Conservation (phyloP, 2,888 invertebrate species). For the Thereva nobilitata region DNA sequence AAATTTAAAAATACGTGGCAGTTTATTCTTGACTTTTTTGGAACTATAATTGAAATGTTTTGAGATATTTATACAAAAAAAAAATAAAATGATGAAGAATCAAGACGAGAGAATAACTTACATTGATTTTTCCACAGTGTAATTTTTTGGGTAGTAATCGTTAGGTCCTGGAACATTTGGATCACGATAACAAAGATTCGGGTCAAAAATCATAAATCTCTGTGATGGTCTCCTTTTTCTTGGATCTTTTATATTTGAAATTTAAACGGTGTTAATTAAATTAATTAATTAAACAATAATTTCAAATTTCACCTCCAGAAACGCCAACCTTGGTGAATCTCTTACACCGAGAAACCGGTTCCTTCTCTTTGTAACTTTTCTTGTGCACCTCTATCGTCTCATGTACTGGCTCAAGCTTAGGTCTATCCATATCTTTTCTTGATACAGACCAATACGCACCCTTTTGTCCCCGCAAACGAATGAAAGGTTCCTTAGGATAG, state of each 20-base stretch:
- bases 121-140: neutral
- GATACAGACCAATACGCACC: no score
- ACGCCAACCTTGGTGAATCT: no score
- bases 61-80: neutral
- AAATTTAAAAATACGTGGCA: constrained; percentile 16
- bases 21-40: constrained; percentile 1
- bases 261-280: no score
- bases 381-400: no score
- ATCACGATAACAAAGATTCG: constrained; percentile 59
- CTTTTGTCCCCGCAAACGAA: no score
- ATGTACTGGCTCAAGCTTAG: no score
- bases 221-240: constrained; percentile 51
- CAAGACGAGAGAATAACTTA: neutral
- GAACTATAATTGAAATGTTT: neutral
- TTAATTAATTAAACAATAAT: no score
- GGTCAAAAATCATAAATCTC: constrained; percentile 60
- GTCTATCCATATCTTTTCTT: no score
- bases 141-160: constrained; percentile 50
- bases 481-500: no score
- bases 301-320: no score
- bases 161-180: constrained; percentile 63
- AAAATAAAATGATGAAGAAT: neutral
- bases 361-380: no score
- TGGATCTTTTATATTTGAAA: neutral
- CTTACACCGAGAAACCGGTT: no score